These are phyloP conservation scores for Meteorus cinctellus DNA, from an alignment of 2,888 invertebrate genomes.

Conservation along the genomic window DNA sequence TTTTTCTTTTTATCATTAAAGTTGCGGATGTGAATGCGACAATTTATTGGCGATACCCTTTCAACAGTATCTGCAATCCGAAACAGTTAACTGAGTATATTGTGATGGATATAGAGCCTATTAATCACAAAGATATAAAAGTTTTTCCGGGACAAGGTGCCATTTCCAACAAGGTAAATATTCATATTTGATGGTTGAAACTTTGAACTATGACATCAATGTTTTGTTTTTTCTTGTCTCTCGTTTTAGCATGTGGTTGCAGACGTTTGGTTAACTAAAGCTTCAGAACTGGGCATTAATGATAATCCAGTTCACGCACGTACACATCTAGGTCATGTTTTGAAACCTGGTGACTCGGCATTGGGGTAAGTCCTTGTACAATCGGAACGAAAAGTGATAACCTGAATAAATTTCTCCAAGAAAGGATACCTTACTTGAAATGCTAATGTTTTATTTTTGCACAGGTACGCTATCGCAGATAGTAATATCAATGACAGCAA, in stretches of 20 bases:
- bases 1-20: conserved; percentile 63
- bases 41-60: conserved; percentile 90
- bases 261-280: conserved; percentile 94
- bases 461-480: conserved; percentile 90
- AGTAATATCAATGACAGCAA: conserved; percentile 93
- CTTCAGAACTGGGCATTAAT: conserved; percentile 88
- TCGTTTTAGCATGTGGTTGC: conserved; percentile 84
- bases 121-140: conserved; percentile 83
- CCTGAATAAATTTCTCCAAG: conserved; percentile 11
- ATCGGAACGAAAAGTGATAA: conserved; percentile 9
- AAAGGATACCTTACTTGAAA: not conserved
- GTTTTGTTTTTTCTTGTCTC: conserved; percentile 14
- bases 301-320: conserved; percentile 89
- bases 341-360: conserved; percentile 94
- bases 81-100: conserved; percentile 93
- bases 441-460: conserved; percentile 51
- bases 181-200: no score
- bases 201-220: not conserved
- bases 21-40: conserved; percentile 89
- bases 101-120: conserved; percentile 94
- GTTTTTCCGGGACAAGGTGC: conserved; percentile 91
- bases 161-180: conserved; percentile 82
- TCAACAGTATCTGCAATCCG: conserved; percentile 90
- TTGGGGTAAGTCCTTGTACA: conserved; percentile 80
- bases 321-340: conserved; percentile 94